These are phyloP conservation scores for Calyptomena viridis DNA, from an alignment of 2,113 vertebrate genomes.

Conservation along the genomic window DNA sequence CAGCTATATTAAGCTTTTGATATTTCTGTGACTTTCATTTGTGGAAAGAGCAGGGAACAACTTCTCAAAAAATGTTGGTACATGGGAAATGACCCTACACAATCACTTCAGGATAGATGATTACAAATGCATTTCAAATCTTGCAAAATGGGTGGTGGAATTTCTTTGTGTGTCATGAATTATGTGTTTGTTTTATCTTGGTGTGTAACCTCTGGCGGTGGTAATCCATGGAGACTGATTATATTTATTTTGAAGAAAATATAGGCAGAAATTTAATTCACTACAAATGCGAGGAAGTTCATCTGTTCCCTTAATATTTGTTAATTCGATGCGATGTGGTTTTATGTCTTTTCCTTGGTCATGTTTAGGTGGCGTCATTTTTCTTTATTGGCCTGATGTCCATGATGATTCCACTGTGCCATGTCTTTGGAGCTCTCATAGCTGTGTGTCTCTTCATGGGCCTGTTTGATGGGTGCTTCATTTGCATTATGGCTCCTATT, in stretches of 20 bases:
- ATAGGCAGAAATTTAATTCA: background rate
- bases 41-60: background rate
- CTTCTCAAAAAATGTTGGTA: background rate
- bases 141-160: background rate
- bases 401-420: constrained; percentile 94
- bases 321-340: background rate
- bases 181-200: background rate
- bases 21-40: background rate
- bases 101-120: background rate
- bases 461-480: constrained; percentile 96
- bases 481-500: constrained; percentile 97
- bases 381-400: constrained; percentile 94
- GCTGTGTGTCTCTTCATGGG: constrained; percentile 96
- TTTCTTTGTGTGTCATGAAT: background rate
- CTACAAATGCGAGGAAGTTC: background rate
- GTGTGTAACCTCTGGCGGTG: background rate
- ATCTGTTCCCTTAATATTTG: background rate
- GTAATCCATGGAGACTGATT: background rate
- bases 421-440: constrained; percentile 84
- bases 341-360: background rate
- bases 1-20: background rate
- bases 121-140: background rate
- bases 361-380: constrained; percentile 86
- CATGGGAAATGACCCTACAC: background rate
- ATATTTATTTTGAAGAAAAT: background rate